Conservation (phyloP, 2,113 vertebrate genomes). For the Neolamprologus toae region DNA sequence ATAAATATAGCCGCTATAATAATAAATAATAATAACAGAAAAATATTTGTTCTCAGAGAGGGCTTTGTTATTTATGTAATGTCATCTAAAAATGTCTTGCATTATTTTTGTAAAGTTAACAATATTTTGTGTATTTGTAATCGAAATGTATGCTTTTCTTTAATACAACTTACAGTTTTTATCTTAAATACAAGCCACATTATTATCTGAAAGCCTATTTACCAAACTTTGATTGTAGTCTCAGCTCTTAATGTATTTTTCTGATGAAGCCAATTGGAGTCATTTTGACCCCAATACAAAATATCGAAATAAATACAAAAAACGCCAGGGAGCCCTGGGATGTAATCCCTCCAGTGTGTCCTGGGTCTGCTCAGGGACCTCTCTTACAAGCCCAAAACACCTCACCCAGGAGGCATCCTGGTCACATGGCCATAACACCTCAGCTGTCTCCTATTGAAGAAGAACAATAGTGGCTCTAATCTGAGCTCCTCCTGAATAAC, state of each 20-base stretch:
- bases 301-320: neutral
- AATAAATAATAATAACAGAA: neutral
- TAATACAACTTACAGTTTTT: neutral
- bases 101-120: neutral
- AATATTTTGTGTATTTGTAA: neutral
- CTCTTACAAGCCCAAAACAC: neutral
- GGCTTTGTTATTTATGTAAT: neutral
- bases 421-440: neutral
- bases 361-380: neutral
- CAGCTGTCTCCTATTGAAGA: neutral
- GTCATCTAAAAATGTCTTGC: accelerated
- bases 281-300: neutral
- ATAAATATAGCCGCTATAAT: accelerated
- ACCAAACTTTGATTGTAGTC: neutral
- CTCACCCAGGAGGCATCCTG: neutral
- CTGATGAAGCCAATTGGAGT: neutral
- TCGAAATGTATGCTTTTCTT: neutral
- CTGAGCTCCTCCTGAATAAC: neutral
- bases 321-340: neutral
- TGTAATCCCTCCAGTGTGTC: neutral
- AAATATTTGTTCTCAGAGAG: neutral
- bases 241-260: neutral
- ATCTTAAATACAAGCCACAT: neutral
- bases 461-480: neutral
- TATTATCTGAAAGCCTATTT: neutral